phyloP scores from a whole-genome alignment of 2,888 invertebrate species.

The Osmoderma eremita region DNA sequence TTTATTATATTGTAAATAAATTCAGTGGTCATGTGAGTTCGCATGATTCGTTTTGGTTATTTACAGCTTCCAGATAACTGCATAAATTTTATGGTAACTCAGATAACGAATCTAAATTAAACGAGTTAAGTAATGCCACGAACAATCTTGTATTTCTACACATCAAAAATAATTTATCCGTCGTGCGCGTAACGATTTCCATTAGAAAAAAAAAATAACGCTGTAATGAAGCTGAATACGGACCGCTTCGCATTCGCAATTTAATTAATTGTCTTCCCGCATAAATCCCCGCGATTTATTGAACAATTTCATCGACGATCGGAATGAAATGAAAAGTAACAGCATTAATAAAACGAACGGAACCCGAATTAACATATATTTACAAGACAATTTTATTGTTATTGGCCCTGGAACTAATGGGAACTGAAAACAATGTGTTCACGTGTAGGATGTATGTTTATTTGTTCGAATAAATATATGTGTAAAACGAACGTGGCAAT shows the following conservation, averaged over 20 bases:
- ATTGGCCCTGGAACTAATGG: conserved; percentile 11
- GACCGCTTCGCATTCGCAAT: conserved; percentile 14
- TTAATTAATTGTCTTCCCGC: conserved; percentile 21
- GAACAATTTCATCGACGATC: conserved; percentile 14
- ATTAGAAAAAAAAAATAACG: conserved; percentile 15
- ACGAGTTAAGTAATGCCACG: conserved; percentile 1
- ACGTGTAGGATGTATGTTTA: background rate
- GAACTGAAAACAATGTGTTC: background rate
- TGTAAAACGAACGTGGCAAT: no score
- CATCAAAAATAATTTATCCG: conserved; percentile 25
- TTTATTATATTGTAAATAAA: background rate
- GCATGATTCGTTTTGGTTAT: background rate
- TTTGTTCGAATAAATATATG: background rate
- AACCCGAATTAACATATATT: conserved; percentile 8
- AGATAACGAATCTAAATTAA: conserved; percentile 30
- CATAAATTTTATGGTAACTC: conserved; percentile 16
- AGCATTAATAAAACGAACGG: conserved; percentile 15
- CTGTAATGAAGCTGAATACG: conserved; percentile 18
- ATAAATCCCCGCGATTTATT: conserved; percentile 26
- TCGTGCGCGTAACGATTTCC: conserved; percentile 5
- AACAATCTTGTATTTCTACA: conserved; percentile 7
- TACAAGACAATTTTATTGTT: conserved; percentile 14
- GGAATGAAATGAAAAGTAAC: conserved; percentile 8
- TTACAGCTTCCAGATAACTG: conserved; percentile 10
- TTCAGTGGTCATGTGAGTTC: background rate